Evolutionary conservation across 2,113 vertebrate species (phyloP).

Genomic region (Porphyrio hochstetteri): DNA sequence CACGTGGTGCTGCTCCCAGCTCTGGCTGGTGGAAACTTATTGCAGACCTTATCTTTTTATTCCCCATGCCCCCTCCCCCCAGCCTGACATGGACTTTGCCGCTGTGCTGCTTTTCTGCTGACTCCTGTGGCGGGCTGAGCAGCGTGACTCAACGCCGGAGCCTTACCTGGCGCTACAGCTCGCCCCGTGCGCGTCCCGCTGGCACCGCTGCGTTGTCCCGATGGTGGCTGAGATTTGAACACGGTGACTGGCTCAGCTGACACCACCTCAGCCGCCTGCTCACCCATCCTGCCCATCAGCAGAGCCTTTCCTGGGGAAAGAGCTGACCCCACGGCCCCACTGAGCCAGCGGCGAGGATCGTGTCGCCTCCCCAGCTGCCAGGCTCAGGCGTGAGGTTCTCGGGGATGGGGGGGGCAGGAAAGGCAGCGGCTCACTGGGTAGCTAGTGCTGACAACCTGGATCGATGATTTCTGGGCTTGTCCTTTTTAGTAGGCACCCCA

Average conservation of each 20-base stretch:
- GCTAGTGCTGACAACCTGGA: fast-evolving
- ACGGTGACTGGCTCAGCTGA: fast-evolving
- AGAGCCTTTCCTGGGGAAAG: fast-evolving
- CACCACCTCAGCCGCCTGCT: background rate
- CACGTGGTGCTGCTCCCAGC: background rate
- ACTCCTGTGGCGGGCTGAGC: background rate
- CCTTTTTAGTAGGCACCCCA: background rate
- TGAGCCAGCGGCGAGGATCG: fast-evolving
- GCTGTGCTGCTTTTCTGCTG: background rate
- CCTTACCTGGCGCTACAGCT: background rate
- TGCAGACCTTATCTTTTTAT: background rate
- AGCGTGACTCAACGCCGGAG: fast-evolving
- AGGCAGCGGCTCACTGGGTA: fast-evolving
- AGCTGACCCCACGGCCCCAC: background rate
- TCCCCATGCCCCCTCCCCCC: no score
- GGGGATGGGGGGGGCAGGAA: fast-evolving
- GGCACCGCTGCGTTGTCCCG: fast-evolving
- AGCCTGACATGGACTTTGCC: fast-evolving
- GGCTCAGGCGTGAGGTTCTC: fast-evolving
- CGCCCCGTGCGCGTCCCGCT: fast-evolving
- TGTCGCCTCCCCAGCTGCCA: fast-evolving
- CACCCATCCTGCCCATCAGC: background rate
- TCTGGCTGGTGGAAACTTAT: background rate
- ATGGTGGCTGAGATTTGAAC: background rate
- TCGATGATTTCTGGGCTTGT: fast-evolving